Base-by-base conservation (phyloP, 2,888 invertebrate genomes). In the Ecliptopera silaceata region DNA sequence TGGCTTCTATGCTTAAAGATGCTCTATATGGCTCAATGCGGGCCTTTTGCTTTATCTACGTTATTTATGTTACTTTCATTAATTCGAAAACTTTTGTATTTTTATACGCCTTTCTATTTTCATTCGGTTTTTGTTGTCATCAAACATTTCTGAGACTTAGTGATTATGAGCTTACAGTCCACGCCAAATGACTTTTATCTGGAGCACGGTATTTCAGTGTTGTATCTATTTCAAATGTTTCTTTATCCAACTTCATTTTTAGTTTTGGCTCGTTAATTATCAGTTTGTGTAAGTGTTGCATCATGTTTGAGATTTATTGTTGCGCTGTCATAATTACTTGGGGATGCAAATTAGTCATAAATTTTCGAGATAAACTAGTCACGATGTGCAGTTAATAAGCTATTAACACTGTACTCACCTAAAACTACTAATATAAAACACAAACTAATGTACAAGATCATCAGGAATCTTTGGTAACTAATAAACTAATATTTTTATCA, bases 381-480 rank as follows among this genome's bases (percentile, higher is more conserved):
- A 63, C 57, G 57, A 62, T 46, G 64, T 65, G 67, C 65, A 69
- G 68, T 59, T 65, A 69, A 61, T 62, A 60, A 49, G 32, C 41
- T 31, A 59, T 63, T 56, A 68, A 64, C 68, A 67, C 38, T 69
- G 64, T 71, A 90, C 91, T 91, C 69, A 91, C 91, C 91, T 91
- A 91, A 88, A 83, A 91, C 91, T 90, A 91, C 88, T 85, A 91
- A 84, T 90, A 91, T 91, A 84, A 91, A 91, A 88, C 91, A 91
- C 87, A 91, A 85, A 85, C 86, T 89, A 87, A 91, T 91, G 84
- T 90, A 91, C 82, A 91, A 91, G 91, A 91, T 90, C 91, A 91
- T 91, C 80, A 89, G 90, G 91, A 91, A 84, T 91, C 90, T 90
- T 91, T 91, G 90, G 91, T 86, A 88, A 89, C 87, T 89, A 90